Evolutionary conservation across 2,113 vertebrate genomes (phyloP).

Genomic region (Alectura lathami): DNA sequence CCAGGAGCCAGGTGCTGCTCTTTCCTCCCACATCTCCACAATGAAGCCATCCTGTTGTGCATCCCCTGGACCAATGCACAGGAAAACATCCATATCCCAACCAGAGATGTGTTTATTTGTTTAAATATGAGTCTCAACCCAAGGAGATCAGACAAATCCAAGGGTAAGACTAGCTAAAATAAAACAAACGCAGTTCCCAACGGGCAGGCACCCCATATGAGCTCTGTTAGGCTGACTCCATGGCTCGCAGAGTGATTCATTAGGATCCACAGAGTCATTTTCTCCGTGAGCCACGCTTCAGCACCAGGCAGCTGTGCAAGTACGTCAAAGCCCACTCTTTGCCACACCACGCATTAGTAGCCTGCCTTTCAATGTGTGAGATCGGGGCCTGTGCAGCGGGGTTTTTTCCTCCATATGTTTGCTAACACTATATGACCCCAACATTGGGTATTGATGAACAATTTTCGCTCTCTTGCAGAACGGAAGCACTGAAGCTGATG

Average conservation of each 20-base stretch:
- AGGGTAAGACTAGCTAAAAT: not conserved
- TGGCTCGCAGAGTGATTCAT: no score
- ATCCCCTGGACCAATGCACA: rapidly evolving
- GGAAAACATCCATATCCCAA: not conserved
- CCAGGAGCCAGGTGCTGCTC: not conserved
- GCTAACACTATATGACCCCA: no score
- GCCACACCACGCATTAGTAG: no score
- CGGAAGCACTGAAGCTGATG: no score
- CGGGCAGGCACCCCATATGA: not conserved
- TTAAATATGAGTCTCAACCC: not conserved
- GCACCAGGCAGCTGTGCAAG: no score
- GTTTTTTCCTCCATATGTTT: no score
- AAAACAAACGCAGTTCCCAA: not conserved
- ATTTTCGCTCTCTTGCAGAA: no score
- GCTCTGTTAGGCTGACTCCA: not conserved
- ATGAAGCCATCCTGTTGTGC: rapidly evolving
- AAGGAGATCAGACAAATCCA: not conserved
- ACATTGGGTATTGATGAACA: no score
- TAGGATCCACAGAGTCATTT: no score
- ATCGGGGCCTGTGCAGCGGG: no score
- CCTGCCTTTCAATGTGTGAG: no score
- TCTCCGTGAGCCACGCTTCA: not conserved
- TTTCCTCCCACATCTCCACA: not conserved
- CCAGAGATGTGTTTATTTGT: not conserved
- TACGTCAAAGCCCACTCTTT: no score